Base-by-base conservation (phyloP, 2,113 vertebrate species). In the Oenanthe oenanthe region DNA sequence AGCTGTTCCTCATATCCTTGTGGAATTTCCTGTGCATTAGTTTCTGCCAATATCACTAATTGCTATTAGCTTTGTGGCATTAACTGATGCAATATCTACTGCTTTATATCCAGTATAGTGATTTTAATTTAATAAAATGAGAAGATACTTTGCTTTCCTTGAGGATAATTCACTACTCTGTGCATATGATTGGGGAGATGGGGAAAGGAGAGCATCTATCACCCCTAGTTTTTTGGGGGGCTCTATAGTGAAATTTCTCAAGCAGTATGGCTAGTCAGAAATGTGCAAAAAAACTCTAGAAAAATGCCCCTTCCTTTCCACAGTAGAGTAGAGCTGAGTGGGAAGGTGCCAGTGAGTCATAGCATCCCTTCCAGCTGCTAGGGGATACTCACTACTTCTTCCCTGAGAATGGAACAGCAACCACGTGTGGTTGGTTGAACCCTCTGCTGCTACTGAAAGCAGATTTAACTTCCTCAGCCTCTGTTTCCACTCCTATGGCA, bases 181-280 rank as follows among this genome's bases (percentile, higher is more conserved):
- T n/a, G 38, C n/a, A 40, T 17, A 24, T 32, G n/a, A 70, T 4
- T 48, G 65, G 67, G 25, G 45, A 38, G 26, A 40, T 6, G 63
- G 13, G 25, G 24, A 74, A 77, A 71, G 13, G 61, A 75, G 19
- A 86, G 9, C 4, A 2, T 53, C n/a, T 28, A 45, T 18, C 0
- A 0, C 12, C 19, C 2, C 1, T 31, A 24, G 5, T 67, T 53
- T 53, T 51, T 15, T 0, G 0, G 7, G 14, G 8, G 32, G 13
- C 16, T 54, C 8, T 71, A 13, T 17, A 47, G 38, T 25, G 4
- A 65, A 18, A 17, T 48, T 70, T 89, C n/a, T 93, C n/a, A 61
- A 61, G 54, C 32, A 68, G 43, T 20, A 34, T 25, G 31, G 36
- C 45, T 42, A 56, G 31, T 48, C 31, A 79, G 40, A 94, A 83